Conservation (phyloP, 1,140 invertebrate genomes). For the Schlechtendalia chinensis region DNA sequence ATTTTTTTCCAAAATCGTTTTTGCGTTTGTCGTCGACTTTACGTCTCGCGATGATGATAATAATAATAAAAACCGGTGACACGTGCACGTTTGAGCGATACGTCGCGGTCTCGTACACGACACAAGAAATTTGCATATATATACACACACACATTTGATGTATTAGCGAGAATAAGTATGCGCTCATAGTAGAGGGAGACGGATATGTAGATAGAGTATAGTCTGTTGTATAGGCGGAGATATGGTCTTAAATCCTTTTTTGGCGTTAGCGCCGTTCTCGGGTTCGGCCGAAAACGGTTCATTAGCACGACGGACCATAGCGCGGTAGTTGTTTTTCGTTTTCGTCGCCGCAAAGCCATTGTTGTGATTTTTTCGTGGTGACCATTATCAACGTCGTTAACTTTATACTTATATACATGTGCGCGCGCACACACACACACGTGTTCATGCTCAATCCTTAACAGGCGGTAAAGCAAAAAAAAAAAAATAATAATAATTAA, state of each 20-base stretch:
- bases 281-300: slow-evolving; percentile 31
- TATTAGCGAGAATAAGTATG: neutral
- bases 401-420: neutral
- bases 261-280: slow-evolving; percentile 16
- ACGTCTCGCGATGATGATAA: neutral
- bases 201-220: neutral
- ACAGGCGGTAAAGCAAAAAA: neutral
- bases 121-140: neutral
- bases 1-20: slow-evolving; percentile 24
- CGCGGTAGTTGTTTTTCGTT: slow-evolving; percentile 5
- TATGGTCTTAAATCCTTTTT: slow-evolving; percentile 27
- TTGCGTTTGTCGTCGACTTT: neutral
- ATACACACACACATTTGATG: no score
- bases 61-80: slow-evolving; percentile 7
- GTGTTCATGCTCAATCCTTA: neutral
- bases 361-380: slow-evolving; percentile 31
- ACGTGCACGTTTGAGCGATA: neutral
- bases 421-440: neutral
- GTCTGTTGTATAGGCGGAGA: no score
- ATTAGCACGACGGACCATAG: slow-evolving; percentile 3
- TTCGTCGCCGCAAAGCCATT: slow-evolving; percentile 22
- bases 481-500: no score
- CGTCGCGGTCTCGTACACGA: neutral
- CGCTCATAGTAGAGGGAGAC: neutral
- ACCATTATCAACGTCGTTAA: slow-evolving; percentile 1